Evolutionary conservation across 2,113 vertebrate species (phyloP), one percentile per base, ranked within the genome.

Genomic region (Oreochromis spilurus): DNA sequence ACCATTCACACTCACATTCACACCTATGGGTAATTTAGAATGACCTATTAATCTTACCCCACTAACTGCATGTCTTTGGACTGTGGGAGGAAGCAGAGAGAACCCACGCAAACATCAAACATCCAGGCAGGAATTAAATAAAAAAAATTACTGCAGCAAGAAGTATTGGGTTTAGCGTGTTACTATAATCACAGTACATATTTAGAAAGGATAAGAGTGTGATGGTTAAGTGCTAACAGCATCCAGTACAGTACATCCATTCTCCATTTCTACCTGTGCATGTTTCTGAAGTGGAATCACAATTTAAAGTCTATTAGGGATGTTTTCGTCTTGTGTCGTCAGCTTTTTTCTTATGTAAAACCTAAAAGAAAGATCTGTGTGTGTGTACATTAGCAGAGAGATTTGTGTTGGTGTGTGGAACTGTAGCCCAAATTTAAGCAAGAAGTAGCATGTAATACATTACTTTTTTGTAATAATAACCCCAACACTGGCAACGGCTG

Each of bases 141-240:
- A 24, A 17, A 72, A 45, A 45, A 2, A 43, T 24, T 26, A 45
- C 38, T 72, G 65, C 1, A 45, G 12, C n/a, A 72, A 72, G 38
- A 14, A 72, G 5, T 43, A 4, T 16, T 16, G 34, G 21, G 0
- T 70, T 24, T 26, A 43, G 1, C 0, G 11, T 21, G 34, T 21
- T 38, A 65, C 34, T 38, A 65, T 65, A 65, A 67, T 67, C n/a
- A 67, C 21, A 9, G 19, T 40, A 67, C 62, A 67, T 67, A 40
- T 36, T 67, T 40, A 21, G 4, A 67, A 67, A 40, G 62, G 36
- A 67, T 14, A 67, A 67, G 62, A 67, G 62, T 36, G 36, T 67
- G 11, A 67, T 1, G 0, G 19, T 0, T 65, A 38, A 38, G 34
- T 8, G 34, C 19, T 38, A 65, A 65, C 34, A 65, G 0, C 60